Conservation (phyloP, 37 sponge, comb jelly and placozoan species). For the Hexactinellida sp. region DNA sequence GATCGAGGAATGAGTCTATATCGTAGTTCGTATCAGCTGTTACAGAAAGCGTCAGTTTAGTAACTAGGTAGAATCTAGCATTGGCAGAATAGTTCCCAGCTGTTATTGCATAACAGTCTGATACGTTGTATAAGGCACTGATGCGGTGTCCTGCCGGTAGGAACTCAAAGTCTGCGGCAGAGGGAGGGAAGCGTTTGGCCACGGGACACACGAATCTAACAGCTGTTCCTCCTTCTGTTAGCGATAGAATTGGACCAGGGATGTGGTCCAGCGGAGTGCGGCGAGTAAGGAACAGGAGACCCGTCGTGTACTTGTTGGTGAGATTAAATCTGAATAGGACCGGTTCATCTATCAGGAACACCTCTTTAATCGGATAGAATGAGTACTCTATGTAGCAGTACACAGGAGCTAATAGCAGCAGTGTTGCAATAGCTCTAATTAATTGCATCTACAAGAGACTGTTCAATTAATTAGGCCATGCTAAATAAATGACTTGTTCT, state of each 20-base stretch:
- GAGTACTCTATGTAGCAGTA: not conserved
- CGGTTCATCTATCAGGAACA: not conserved
- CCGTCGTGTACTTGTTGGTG: not conserved
- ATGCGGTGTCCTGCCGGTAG: not conserved
- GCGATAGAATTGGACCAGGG: not conserved
- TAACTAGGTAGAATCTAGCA: not conserved
- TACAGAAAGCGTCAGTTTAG: not conserved
- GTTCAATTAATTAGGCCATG: too few species aligned
- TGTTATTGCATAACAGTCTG: not conserved
- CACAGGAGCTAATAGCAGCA: not conserved
- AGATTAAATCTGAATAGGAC: not conserved
- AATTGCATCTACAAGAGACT: not conserved
- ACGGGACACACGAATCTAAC: not conserved
- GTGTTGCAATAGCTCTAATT: not conserved
- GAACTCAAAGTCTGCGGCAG: not conserved
- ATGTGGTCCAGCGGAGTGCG: not conserved
- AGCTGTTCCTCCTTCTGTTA: not conserved
- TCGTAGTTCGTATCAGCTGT: not conserved
- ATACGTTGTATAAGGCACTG: not conserved
- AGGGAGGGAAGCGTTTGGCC: not conserved
- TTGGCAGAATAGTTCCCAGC: not conserved
- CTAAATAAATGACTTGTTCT: too few species aligned
- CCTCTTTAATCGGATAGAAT: slow-evolving; percentile 6
- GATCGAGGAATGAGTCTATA: not conserved
- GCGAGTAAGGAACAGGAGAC: not conserved